phyloP scores from a whole-genome alignment of 2,113 vertebrate species.

The Dipodomys stephensi region DNA sequence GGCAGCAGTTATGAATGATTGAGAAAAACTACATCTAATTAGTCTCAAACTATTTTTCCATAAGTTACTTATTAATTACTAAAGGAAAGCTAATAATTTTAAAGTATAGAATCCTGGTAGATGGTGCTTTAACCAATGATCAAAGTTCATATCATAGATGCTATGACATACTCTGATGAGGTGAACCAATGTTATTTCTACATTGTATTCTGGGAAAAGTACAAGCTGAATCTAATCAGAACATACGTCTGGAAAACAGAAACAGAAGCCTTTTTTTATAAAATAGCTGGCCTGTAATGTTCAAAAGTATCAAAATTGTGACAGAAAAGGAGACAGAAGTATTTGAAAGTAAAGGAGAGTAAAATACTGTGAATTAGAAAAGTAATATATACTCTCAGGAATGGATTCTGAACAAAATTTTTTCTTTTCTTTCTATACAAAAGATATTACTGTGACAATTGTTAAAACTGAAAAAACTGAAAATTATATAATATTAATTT shows the following conservation, averaged over 20 bases:
- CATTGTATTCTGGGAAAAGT: not conserved
- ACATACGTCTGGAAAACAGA: not conserved
- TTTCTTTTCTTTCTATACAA: not conserved
- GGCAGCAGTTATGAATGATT: not conserved
- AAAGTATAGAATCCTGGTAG: not conserved
- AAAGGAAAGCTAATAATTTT: conserved; percentile 20
- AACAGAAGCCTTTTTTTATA: not conserved
- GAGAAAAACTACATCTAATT: not conserved
- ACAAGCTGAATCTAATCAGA: conserved; percentile 24
- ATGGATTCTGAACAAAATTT: not conserved
- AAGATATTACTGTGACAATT: not conserved
- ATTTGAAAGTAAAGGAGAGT: not conserved
- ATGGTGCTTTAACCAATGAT: not conserved
- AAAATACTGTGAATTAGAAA: not conserved
- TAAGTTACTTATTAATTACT: not conserved
- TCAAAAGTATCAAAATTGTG: not conserved
- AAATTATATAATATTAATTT: not conserved
- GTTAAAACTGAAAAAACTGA: not conserved
- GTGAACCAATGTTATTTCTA: not conserved
- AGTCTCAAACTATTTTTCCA: not conserved
- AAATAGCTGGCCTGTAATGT: not conserved
- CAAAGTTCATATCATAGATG: conserved; percentile 19
- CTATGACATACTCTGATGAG: not conserved
- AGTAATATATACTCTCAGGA: not conserved
- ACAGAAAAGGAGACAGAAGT: not conserved